Conservation (phyloP, 2,797 vertebrate genomes). For the Borostomias antarcticus region DNA sequence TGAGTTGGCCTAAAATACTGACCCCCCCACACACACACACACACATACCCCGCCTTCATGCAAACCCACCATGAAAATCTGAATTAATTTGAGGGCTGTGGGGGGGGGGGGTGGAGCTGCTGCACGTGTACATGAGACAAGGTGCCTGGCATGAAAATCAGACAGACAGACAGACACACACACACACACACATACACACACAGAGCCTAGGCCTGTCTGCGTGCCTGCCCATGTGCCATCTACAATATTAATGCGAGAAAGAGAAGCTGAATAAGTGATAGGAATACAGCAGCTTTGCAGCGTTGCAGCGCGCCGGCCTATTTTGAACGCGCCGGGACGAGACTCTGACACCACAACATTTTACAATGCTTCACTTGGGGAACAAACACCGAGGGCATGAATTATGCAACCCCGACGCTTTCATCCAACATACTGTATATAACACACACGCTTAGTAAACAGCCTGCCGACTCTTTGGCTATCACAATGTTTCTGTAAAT, state of each 20-base stretch:
- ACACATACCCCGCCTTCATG: no score
- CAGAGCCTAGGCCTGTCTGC: slow-evolving; percentile 40
- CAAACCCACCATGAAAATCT: no score
- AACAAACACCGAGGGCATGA: slow-evolving; percentile 73
- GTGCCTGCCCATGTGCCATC: slow-evolving; percentile 52
- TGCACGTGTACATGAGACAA: slow-evolving; percentile 38
- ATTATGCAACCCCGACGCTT: slow-evolving; percentile 73
- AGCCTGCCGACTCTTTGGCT: slow-evolving; percentile 75
- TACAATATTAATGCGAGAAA: slow-evolving; percentile 81
- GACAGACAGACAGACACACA: slow-evolving; percentile 15
- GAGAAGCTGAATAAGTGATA: slow-evolving; percentile 77
- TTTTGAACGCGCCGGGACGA: slow-evolving; percentile 79
- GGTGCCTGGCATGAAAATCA: slow-evolving; percentile 36
- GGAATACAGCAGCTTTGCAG: slow-evolving; percentile 63
- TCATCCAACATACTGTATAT: slow-evolving; percentile 55
- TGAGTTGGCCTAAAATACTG: no score
- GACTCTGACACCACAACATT: slow-evolving; percentile 69
- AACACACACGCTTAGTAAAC: slow-evolving; percentile 81
- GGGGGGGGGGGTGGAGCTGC: slow-evolving; percentile 2
- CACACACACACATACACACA: slow-evolving; percentile 16
- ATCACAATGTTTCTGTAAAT: slow-evolving; percentile 81
- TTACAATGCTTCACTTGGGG: slow-evolving; percentile 59
- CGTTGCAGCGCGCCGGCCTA: slow-evolving; percentile 63
- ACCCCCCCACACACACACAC: no score
- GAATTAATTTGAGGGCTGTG: slow-evolving; percentile 18